A percentile compares a stretch with the other conserved stretches of the same genome.
phyloP scores from a whole-genome alignment of 2,113 vertebrate species.

The Microtus montanus region DNA sequence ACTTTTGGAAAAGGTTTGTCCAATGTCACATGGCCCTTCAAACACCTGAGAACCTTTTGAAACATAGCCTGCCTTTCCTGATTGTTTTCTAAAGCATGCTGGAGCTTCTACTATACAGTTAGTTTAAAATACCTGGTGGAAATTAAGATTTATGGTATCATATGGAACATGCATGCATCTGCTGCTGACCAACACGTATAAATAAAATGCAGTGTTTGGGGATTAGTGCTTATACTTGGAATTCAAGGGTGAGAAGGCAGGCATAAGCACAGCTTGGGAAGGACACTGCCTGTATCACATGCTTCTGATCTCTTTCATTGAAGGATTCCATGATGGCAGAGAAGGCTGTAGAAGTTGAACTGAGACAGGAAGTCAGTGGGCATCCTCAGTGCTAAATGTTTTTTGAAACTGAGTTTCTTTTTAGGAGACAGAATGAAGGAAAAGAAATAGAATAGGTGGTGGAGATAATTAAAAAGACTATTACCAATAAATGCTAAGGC shows the following conservation, averaged over 20 bases:
- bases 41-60: not conserved
- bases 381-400: not conserved
- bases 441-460: not conserved
- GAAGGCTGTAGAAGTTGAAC: not conserved
- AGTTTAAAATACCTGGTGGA: not conserved
- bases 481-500: not conserved
- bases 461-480: not conserved
- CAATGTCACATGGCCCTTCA: not conserved
- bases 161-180: not conserved
- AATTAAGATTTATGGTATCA: not conserved
- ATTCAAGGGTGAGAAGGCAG: not conserved
- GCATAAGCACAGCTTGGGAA: not conserved
- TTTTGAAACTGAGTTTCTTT: not conserved
- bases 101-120: not conserved
- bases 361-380: not conserved
- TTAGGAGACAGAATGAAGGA: not conserved
- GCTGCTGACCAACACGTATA: not conserved
- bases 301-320: constrained; percentile 25
- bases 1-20: not conserved
- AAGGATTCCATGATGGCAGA: not conserved
- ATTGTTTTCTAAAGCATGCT: constrained; percentile 5
- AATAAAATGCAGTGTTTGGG: not conserved
- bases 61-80: not conserved
- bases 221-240: not conserved
- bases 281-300: not conserved